These are phyloP conservation scores for Python bivittatus DNA, from an alignment of 2,113 vertebrate genomes.

Conservation along the genomic window DNA sequence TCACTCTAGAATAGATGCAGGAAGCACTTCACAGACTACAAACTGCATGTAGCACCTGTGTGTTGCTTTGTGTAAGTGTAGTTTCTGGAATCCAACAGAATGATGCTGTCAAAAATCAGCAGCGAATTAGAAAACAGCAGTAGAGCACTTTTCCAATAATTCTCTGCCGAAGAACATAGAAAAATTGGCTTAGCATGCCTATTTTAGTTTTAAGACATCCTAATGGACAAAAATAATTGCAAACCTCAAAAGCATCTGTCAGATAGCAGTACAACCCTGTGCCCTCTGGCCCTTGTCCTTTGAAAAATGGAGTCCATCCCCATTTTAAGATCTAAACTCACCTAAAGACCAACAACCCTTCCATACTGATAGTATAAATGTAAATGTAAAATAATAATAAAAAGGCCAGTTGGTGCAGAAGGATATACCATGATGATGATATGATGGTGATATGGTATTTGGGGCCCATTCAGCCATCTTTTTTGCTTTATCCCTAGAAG, in stretches of 20 bases:
- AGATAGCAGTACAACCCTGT: background rate
- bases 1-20: background rate
- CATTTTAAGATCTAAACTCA: background rate
- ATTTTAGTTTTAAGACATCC: background rate
- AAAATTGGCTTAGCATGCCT: background rate
- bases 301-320: background rate
- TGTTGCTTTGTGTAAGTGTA: background rate
- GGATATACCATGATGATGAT: slow-evolving; percentile 57
- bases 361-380: background rate
- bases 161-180: background rate
- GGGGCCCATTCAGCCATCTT: background rate
- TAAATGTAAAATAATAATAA: background rate
- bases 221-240: background rate
- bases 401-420: background rate
- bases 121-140: background rate
- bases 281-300: background rate
- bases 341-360: background rate
- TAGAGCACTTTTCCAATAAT: background rate
- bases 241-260: background rate
- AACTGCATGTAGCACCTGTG: background rate
- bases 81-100: background rate
- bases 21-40: background rate
- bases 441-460: slow-evolving; percentile 56
- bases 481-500: background rate
- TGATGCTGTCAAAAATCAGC: background rate